phyloP scores from a whole-genome alignment of 2,113 vertebrate species.

The Pleuronectes platessa region DNA sequence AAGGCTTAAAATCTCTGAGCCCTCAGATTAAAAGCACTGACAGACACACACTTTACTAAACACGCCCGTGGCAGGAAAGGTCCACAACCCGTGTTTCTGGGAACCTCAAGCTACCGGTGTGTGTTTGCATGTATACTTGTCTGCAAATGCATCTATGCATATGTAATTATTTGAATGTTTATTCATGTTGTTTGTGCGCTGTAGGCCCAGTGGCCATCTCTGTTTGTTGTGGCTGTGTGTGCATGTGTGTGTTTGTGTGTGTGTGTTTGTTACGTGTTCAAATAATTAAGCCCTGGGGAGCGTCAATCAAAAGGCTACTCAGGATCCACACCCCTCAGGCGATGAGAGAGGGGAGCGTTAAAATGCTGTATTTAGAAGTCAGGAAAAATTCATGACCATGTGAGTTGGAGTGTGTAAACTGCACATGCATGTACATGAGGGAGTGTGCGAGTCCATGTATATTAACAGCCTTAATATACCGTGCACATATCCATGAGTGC shows the following conservation, averaged over 20 bases:
- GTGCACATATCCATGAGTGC: slow-evolving; percentile 1
- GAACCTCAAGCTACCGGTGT: slow-evolving; percentile 8
- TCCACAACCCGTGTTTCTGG: slow-evolving; percentile 2
- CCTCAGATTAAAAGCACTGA: slow-evolving; percentile 47
- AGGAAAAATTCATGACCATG: not conserved
- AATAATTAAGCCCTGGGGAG: slow-evolving; percentile 57
- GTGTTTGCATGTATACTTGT: not conserved
- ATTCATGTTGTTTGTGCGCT: slow-evolving; percentile 28
- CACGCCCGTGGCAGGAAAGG: slow-evolving; percentile 11
- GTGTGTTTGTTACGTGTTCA: slow-evolving; percentile 22
- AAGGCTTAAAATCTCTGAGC: slow-evolving; percentile 32
- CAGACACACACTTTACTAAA: slow-evolving; percentile 25
- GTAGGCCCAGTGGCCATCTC: not conserved
- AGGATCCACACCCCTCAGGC: slow-evolving; percentile 31
- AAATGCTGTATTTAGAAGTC: slow-evolving; percentile 27
- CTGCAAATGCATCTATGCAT: slow-evolving; percentile 13
- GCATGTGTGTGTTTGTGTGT: not conserved
- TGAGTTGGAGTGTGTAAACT: not conserved
- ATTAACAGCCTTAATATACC: slow-evolving; percentile 4
- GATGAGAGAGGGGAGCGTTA: not conserved
- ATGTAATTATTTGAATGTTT: slow-evolving; percentile 38
- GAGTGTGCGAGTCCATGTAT: not conserved
- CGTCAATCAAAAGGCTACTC: slow-evolving; percentile 49
- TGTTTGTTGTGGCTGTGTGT: slow-evolving; percentile 22
- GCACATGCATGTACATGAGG: slow-evolving; percentile 1